Conservation (phyloP, 1,140 invertebrate species). For the Mamestra configurata region DNA sequence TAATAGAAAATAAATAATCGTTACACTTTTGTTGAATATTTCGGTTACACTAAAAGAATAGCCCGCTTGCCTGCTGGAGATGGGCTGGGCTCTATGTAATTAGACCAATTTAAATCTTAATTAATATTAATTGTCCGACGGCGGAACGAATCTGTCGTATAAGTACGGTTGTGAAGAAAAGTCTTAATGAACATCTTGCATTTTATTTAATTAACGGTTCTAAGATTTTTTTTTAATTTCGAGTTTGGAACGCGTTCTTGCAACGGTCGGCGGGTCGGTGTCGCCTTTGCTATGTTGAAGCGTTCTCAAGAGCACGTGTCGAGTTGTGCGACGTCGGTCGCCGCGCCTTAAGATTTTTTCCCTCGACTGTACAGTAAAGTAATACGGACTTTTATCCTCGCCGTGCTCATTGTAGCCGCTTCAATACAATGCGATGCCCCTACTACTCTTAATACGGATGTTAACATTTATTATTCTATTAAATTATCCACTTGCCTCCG, state of each 20-base stretch:
- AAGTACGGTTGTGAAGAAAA: slow-evolving; percentile 77
- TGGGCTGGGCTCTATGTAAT: slow-evolving; percentile 84
- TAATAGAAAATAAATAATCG: slow-evolving; percentile 40
- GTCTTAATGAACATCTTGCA: slow-evolving; percentile 71
- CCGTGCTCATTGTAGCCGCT: slow-evolving; percentile 77
- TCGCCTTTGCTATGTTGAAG: slow-evolving; percentile 62
- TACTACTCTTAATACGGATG: slow-evolving; percentile 84
- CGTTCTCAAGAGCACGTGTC: slow-evolving; percentile 58
- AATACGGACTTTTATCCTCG: slow-evolving; percentile 76
- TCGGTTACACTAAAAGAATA: slow-evolving; percentile 65
- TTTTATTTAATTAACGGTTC: slow-evolving; percentile 76
- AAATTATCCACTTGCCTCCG: slow-evolving; percentile 54
- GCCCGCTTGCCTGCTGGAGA: slow-evolving; percentile 70
- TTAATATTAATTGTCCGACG: slow-evolving; percentile 87
- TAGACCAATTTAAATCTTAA: slow-evolving; percentile 88
- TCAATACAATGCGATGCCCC: slow-evolving; percentile 81
- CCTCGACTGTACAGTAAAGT: slow-evolving; percentile 77
- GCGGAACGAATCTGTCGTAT: slow-evolving; percentile 84
- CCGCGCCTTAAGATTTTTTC: slow-evolving; percentile 67
- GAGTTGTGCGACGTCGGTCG: slow-evolving; percentile 54
- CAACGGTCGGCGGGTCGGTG: slow-evolving; percentile 44
- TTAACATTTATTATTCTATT: slow-evolving; percentile 87
- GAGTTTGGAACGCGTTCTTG: slow-evolving; percentile 57
- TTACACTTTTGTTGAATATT: slow-evolving; percentile 56
- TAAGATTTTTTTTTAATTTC: slow-evolving; percentile 66